Base-by-base conservation (phyloP, 2,888 invertebrate species). In the Globia sparganii region DNA sequence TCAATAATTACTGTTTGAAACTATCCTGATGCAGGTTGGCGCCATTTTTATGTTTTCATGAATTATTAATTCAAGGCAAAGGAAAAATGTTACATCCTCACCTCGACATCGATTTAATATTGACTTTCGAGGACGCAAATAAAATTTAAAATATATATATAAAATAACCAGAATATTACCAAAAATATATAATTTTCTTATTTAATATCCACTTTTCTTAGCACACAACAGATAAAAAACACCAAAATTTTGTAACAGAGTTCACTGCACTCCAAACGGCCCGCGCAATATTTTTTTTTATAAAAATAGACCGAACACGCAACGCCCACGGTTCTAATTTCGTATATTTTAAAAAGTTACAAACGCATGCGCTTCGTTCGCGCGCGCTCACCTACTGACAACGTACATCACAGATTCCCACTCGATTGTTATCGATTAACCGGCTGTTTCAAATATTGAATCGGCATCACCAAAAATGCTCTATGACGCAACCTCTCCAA, bases 211-310 rank as follows among this genome's bases (percentile, higher is more conserved):
- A 88, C 88, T 87, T 80, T 85, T 85, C 78, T 72, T 75, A 69
- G 59, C 58, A 78, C 81, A 86, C 72, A 80, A 81, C 66, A 85
- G 62, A 83, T 83, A 84, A 66, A 78, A 81, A 82, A 80, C 84
- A 81, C 86, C 80, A 83, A 88, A 89, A 88, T 87, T 90, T 88
- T 87, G 80, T 88, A 78, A 85, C 85, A 89, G 85, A 90, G 94
- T 91, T 94, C 95, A 96, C 96, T 95, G 95, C 95, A 96, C 95
- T 95, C 93, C 91, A 89, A 88, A 90, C 78, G 79, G 75, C 80
- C 78, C 86, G 82, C 86, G 79, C 77, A 86, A 87, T 89, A 90
- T 89, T 88, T 90, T 91, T 91, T 91, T 92, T 91, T 87, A 90
- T 91, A 91, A 91, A 93, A 93, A 94, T 94, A 93, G 93, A 88